Conservation (phyloP, 2,888 invertebrate genomes). For the Stenotaenia linearis region DNA sequence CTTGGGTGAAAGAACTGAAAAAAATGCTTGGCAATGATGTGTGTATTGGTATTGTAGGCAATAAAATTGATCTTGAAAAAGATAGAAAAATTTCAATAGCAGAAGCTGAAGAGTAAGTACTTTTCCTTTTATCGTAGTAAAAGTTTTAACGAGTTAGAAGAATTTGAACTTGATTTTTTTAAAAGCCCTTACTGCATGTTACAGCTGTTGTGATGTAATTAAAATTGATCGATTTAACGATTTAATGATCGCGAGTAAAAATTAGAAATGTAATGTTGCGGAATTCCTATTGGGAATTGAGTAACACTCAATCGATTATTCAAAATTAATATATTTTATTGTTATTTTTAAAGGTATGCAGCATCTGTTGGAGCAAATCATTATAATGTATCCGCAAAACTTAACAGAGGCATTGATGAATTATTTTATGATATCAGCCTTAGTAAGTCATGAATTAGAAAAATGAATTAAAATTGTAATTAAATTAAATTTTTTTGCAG, state of each 20-base stretch:
- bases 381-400: slow-evolving; percentile 88
- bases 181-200: too few relatives aligned
- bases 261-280: too few relatives aligned
- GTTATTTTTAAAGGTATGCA: slow-evolving; percentile 64
- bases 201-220: neutral
- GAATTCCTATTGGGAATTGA: too few relatives aligned
- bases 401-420: slow-evolving; percentile 84
- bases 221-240: too few relatives aligned
- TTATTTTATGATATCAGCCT: slow-evolving; percentile 77
- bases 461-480: neutral
- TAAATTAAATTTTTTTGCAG: slow-evolving; percentile 22
- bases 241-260: too few relatives aligned
- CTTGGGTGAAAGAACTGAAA: slow-evolving; percentile 95
- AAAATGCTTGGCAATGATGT: slow-evolving; percentile 93
- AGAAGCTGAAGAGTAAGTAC: slow-evolving; percentile 75
- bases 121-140: neutral
- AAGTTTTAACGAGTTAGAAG: neutral
- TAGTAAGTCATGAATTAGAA: slow-evolving; percentile 40
- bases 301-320: too few relatives aligned
- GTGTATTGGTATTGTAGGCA: slow-evolving; percentile 87
- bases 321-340: too few relatives aligned
- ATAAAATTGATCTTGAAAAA: slow-evolving; percentile 92
- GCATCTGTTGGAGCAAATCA: slow-evolving; percentile 85
- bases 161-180: too few relatives aligned
- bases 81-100: slow-evolving; percentile 76